Conservation (phyloP, 2,797 vertebrate species). For the Phataginus tricuspis region DNA sequence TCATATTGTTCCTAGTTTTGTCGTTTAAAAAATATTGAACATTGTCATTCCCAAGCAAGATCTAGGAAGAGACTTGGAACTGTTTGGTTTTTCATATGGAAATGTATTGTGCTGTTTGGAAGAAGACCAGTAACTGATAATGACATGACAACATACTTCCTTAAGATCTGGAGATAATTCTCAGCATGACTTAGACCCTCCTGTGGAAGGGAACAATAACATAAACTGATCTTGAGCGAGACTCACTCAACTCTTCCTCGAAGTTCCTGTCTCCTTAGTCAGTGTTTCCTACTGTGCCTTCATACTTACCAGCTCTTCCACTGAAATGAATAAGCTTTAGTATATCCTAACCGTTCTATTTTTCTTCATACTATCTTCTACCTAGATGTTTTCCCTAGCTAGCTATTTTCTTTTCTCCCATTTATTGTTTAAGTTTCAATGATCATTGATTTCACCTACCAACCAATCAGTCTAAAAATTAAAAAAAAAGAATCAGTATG, state of each 20-base stretch:
- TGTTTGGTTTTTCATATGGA: background rate
- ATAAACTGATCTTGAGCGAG: background rate
- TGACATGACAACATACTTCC: background rate
- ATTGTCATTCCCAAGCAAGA: rapidly evolving
- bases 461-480: background rate
- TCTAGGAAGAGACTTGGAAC: conserved; percentile 23
- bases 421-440: conserved; percentile 43
- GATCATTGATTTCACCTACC: background rate
- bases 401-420: conserved; percentile 40
- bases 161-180: background rate
- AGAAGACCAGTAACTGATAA: background rate
- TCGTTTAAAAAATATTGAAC: background rate
- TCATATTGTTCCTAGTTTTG: conserved; percentile 32
- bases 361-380: background rate
- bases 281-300: background rate
- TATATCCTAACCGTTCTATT: background rate
- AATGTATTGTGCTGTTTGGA: background rate
- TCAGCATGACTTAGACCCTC: background rate
- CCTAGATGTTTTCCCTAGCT: conserved; percentile 2
- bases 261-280: background rate
- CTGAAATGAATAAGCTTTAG: background rate
- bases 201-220: background rate
- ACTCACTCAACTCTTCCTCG: background rate
- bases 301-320: background rate
- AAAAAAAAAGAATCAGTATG: background rate